Base-by-base conservation (phyloP, 2,888 invertebrate genomes). In the Troides helena region DNA sequence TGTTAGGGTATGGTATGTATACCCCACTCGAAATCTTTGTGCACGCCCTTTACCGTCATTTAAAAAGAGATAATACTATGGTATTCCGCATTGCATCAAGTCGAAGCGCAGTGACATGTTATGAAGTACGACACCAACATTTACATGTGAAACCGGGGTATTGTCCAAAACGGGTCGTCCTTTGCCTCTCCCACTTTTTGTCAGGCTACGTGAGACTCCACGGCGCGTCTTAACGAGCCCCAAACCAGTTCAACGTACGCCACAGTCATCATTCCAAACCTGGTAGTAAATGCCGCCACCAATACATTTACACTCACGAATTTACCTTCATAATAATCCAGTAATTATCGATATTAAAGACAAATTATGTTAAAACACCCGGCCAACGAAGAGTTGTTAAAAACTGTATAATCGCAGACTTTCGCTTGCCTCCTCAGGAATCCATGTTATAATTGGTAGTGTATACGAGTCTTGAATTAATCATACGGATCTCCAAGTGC, bases 181-280 rank as follows among this genome's bases (percentile, higher is more conserved):
- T 81, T 82, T 81, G 84, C 83, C 83, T 81, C 78, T 75, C 79
- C 78, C 73, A 81, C 82, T 89, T 90, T 90, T 91, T 91, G 86
- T 89, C 82, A 83, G 77, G 79, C 82, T 84, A 86, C 88, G 85
- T 88, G 89, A 90, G 91, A 90, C 89, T 85, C 83, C 78, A 80
- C 81, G 89, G 86, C 89, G 88, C 86, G 85, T 84, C 85, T 82
- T 89, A 89, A 89, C 90, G 84, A 89, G 84, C 85, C 83, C 83
- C 81, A 86, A 90, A 89, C 91, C 87, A 84, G 91, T 90, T 88
- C 85, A 79, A 86, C 84, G 82, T 87, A 83, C 86, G 84, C 80
- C 83, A 80, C 81, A 30, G 21, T 21, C 21, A 82, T 87, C 86
- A 88, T 83, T 81, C 88, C 86, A 86, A 90, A 89, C 82, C 83